Evolutionary conservation across 2,113 vertebrate species (phyloP), one percentile per base, ranked within the genome.

Genomic region (Oenanthe melanoleuca): DNA sequence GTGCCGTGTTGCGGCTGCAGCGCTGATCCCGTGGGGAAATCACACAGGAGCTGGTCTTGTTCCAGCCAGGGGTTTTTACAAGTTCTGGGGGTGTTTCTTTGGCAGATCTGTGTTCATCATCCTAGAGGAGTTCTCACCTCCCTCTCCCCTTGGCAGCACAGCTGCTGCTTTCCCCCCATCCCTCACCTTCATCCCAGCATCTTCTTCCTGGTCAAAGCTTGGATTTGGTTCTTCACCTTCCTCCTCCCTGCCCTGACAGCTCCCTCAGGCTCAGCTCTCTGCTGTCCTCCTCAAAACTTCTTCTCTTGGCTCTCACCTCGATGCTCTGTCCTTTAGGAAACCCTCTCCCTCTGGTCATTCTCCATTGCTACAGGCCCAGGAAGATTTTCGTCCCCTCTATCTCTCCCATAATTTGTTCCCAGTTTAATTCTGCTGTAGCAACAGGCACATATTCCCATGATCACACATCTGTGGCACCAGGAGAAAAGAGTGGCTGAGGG

Each of bases 401-500:
- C 28, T 70, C 42, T 33, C 40, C 73, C 45, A 14, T 28, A 19
- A 22, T 50, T 72, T 73, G 53, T 50, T 57, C 86, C 69, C 8
- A 2, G 5, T 79, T 92, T 61, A 29, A 8, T 92, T 61, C 69
- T 61, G 31, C 31, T 25, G 37, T 5, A 84, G 64, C 9, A 8
- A 52, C 73, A 6, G 9, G 33, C 37, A 11, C 3, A 0, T 6
- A 20, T 9, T 92, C n/a, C 84, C n/a, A 1, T 0, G 1, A 24
- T 52, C 69, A 23, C 37, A 10, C 69, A 50, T 57, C 49, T 0
- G 0, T 3, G 0, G 42, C 0, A 0, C 61, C 1, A 5, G 34
- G 60, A 92, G 64, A 33, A 63, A 31, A 64, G 38, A 55, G 63
- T 20, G 63, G 28, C 91, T 42, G 59, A 70, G 55, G 73, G 86